A percentile compares a stretch with the other conserved stretches of the same genome.
Evolutionary conservation across 30 jellyfish, hydroid and myxozoan genomes (phyloP).

Genomic region (Nemopilema nomurai): DNA sequence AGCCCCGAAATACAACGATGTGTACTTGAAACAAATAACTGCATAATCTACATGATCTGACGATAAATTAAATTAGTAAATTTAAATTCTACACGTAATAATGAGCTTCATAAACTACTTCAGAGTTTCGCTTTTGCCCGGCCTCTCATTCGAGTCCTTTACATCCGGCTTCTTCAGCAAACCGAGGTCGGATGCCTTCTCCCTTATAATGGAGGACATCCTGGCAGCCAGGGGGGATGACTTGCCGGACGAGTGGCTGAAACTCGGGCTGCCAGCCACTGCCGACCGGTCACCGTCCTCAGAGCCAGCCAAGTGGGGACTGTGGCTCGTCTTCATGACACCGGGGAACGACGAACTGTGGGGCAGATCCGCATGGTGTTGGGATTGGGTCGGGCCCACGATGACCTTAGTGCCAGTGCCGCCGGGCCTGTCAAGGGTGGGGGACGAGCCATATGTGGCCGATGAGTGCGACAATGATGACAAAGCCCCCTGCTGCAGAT

Average conservation of each 20-base stretch:
- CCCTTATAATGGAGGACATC: slow-evolving; percentile 64
- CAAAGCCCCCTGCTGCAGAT: slow-evolving; percentile 23
- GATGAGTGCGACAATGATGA: slow-evolving; percentile 45
- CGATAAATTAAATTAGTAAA: background rate
- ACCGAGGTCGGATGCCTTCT: slow-evolving; percentile 68
- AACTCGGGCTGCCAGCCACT: slow-evolving; percentile 37
- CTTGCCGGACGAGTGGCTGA: slow-evolving; percentile 51
- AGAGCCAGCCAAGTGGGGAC: slow-evolving; percentile 23
- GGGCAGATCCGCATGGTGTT: slow-evolving; percentile 23
- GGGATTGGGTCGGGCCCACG: slow-evolving; percentile 61
- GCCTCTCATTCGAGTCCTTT: slow-evolving; percentile 2
- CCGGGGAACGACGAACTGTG: slow-evolving; percentile 32
- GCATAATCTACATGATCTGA: background rate
- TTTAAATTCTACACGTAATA: background rate
- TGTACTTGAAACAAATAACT: background rate
- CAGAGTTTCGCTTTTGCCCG: background rate
- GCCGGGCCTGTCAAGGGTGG: slow-evolving; percentile 30
- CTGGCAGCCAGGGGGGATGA: slow-evolving; percentile 72
- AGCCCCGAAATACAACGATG: background rate
- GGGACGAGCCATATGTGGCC: slow-evolving; percentile 39
- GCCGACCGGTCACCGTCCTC: slow-evolving; percentile 40
- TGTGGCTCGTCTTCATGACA: slow-evolving; percentile 5
- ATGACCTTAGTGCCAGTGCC: slow-evolving; percentile 69
- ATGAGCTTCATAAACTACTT: slow-evolving; percentile 12
- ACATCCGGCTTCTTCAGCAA: slow-evolving; percentile 48